phyloP scores from a whole-genome alignment of 1,140 invertebrate genomes.

The Pseudomyrmex dendroicus region DNA sequence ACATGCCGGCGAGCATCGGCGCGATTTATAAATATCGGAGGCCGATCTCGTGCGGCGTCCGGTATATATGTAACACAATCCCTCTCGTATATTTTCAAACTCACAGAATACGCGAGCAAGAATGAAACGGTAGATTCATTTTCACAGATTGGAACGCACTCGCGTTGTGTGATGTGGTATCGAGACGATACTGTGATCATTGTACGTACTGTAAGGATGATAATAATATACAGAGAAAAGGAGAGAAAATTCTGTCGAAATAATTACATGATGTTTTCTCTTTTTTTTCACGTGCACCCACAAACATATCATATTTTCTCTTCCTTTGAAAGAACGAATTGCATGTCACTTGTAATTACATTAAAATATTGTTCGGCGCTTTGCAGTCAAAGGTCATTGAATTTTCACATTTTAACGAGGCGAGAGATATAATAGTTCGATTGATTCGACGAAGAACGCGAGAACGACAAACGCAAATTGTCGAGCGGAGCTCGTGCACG shows the following conservation, averaged over 20 bases:
- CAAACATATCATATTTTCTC: background rate
- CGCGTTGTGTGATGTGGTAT: too few relatives aligned
- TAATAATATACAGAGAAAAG: too few relatives aligned
- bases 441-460: conserved; percentile 38
- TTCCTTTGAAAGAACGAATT: background rate
- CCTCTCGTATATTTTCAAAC: background rate
- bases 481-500: conserved; percentile 24
- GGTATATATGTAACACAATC: background rate
- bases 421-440: conserved; percentile 33
- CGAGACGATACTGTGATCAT: too few relatives aligned
- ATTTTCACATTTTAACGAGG: conserved; percentile 30
- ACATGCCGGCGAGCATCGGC: conserved; percentile 26
- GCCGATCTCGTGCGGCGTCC: background rate
- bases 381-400: conserved; percentile 21
- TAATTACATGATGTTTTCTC: too few relatives aligned
- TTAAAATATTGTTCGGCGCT: background rate
- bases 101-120: background rate
- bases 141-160: too few relatives aligned
- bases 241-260: too few relatives aligned
- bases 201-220: too few relatives aligned
- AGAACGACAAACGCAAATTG: conserved; percentile 30
- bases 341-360: background rate
- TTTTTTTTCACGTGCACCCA: too few relatives aligned
- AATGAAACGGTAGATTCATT: background rate
- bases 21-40: conserved; percentile 60